Evolutionary conservation across 2,888 invertebrate species (phyloP).

Genomic region (Fragum fragum): DNA sequence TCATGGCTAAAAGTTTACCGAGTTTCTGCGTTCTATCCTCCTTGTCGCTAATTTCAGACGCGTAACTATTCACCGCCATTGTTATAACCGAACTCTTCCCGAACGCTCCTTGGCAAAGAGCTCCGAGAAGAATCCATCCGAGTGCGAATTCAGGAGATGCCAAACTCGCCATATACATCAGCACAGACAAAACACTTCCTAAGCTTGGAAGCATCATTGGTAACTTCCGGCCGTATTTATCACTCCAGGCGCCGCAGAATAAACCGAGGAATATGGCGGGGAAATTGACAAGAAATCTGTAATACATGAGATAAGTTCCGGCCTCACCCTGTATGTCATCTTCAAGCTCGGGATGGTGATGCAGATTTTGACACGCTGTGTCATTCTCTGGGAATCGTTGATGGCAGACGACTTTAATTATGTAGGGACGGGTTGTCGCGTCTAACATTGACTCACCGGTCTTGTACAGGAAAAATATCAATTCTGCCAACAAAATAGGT

Average conservation of each 20-base stretch:
- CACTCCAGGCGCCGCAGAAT: conserved; percentile 86
- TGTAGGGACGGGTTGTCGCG: conserved; percentile 82
- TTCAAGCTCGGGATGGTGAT: conserved; percentile 67
- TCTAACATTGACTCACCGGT: conserved; percentile 84
- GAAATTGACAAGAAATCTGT: conserved; percentile 81
- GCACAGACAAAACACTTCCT: conserved; percentile 83
- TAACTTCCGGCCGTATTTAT: conserved; percentile 82
- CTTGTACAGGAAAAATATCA: conserved; percentile 69
- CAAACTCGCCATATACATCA: conserved; percentile 81
- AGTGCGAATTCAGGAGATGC: conserved; percentile 69
- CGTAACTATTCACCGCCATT: conserved; percentile 86
- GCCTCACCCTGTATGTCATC: conserved; percentile 78
- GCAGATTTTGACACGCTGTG: conserved; percentile 68
- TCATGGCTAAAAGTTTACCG: conserved; percentile 84
- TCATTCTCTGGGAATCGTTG: conserved; percentile 65
- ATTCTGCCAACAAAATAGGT: conserved; percentile 64
- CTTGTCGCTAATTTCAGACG: conserved; percentile 82
- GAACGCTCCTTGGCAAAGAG: conserved; percentile 82
- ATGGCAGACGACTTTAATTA: conserved; percentile 81
- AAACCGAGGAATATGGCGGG: conserved; percentile 83
- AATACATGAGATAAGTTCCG: conserved; percentile 81
- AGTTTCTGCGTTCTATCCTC: conserved; percentile 82
- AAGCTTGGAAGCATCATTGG: conserved; percentile 82
- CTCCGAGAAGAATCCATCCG: conserved; percentile 81
- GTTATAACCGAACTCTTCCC: conserved; percentile 86